Percentiles rank a stretch among this genome's conserved stretches.
These are phyloP conservation scores for Drosophila mauritiana DNA, from an alignment of 1,140 invertebrate species.

Conservation along the genomic window DNA sequence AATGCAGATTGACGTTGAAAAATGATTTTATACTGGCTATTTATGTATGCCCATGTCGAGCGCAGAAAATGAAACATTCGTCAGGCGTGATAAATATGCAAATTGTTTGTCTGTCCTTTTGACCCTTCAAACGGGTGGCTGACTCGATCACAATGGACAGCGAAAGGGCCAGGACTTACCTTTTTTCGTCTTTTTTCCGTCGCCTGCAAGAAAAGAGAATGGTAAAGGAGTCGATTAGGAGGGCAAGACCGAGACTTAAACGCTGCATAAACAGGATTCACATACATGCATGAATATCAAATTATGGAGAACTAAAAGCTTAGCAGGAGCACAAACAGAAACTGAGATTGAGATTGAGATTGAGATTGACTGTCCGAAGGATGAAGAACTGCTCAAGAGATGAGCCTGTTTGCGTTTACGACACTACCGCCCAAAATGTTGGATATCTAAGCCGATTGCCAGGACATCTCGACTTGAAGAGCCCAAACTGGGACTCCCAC, in stretches of 20 bases:
- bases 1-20: conserved; percentile 69
- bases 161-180: conserved; percentile 41
- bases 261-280: conserved; percentile 63
- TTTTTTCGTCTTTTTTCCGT: conserved; percentile 28
- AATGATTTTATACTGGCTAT: conserved; percentile 39
- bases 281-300: conserved; percentile 75
- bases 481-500: conserved; percentile 12
- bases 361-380: neutral
- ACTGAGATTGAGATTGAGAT: conserved; percentile 19
- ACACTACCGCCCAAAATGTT: conserved; percentile 21
- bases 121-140: conserved; percentile 8
- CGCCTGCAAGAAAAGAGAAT: conserved; percentile 43
- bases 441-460: conserved; percentile 50
- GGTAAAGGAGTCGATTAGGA: conserved; percentile 21
- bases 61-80: conserved; percentile 49
- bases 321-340: conserved; percentile 35
- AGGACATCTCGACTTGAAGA: conserved; percentile 48
- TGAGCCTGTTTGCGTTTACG: conserved; percentile 70
- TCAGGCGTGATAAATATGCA: conserved; percentile 63
- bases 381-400: conserved; percentile 46
- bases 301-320: conserved; percentile 76
- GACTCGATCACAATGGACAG: conserved; percentile 39
- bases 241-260: conserved; percentile 52
- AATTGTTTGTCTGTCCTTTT: conserved; percentile 49
- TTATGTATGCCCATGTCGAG: conserved; percentile 13